Evolutionary conservation across 2,113 vertebrate genomes (phyloP), one percentile per base, ranked within the genome.

Genomic region (Coracopsis vasa): DNA sequence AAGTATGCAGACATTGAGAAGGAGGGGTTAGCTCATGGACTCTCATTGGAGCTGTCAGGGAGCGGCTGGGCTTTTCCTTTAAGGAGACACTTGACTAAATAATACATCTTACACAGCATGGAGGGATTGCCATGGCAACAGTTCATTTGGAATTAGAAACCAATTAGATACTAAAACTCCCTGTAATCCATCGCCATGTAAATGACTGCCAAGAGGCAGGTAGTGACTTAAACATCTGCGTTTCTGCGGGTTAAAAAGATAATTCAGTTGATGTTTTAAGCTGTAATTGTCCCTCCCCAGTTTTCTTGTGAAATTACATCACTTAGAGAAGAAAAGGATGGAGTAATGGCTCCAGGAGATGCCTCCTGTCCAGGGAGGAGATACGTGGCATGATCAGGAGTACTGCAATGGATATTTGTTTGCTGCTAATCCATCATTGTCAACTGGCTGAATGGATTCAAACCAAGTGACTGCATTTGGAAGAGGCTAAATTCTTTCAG

Each of bases 71-170:
- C 21, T 87, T 77, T 50, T 74, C 47, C 73, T 65, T 84, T 70
- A 47, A 87, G 81, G 50, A 95, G 72, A 39, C 45, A 33, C 56
- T 64, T 72, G 51, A 56, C 70, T 72, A 84, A 95, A 91, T 72
- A 73, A 79, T 19, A 3, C 47, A 90, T 85, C 67, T 80, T 18
- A 20, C 33, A 44, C 18, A 35, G 56, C 29, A 25, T 18, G 7
- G 23, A 13, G 60, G 86, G 53, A 95, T 96, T 92, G 80, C 81
- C 94, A 95, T 95, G 87, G 93, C 79, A 97, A 97, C 87, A 37
- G 64, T 27, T 77, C 60, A 42, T 73, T 91, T 51, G 21, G 71
- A 90, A 70, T 77, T 70, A 91, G 28, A 48, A 58, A 91, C 41
- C 67, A 96, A 90, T 93, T 88, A 83, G 56, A 7, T 74, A 80